Evolutionary conservation across 23 tunicate genomes (phyloP).

Genomic region (Trididemnum nubilum): DNA sequence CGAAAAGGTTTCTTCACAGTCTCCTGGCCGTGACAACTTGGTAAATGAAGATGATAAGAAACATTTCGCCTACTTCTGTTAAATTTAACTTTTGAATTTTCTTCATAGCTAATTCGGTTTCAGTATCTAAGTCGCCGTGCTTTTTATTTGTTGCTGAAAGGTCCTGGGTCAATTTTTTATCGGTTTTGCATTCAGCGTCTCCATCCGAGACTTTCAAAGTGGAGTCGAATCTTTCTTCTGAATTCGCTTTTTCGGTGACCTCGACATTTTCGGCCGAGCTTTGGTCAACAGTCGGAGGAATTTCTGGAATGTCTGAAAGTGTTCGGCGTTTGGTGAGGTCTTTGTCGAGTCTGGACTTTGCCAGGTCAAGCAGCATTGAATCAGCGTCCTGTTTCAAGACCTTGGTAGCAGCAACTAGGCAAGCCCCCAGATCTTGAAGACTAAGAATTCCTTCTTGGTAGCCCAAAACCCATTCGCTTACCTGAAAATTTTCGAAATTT

Average conservation of each 20-base stretch:
- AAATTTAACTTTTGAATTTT: neutral
- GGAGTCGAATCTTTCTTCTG: neutral
- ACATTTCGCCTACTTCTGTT: neutral
- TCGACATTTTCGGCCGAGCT: too few relatives aligned
- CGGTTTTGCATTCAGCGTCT: neutral
- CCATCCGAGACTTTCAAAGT: neutral
- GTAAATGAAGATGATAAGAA: too few relatives aligned
- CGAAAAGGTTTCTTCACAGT: too few relatives aligned
- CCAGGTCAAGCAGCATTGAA: constrained; percentile 40
- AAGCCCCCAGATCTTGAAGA: constrained; percentile 34
- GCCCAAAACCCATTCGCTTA: neutral
- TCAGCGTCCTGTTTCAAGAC: constrained; percentile 27
- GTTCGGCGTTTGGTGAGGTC: neutral
- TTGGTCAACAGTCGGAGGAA: neutral
- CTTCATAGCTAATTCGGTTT: neutral
- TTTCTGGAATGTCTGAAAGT: constrained; percentile 8
- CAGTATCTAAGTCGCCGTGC: neutral
- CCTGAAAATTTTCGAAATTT: constrained; percentile 1
- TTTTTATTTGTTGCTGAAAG: neutral
- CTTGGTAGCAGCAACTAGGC: neutral
- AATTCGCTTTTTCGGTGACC: too few relatives aligned
- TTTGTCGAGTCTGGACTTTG: neutral
- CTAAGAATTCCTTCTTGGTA: constrained; percentile 1
- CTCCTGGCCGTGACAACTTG: too few relatives aligned
- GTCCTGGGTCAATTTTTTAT: neutral